phyloP scores from a whole-genome alignment of 2,797 vertebrate genomes.

The Epinephelus malabaricus region DNA sequence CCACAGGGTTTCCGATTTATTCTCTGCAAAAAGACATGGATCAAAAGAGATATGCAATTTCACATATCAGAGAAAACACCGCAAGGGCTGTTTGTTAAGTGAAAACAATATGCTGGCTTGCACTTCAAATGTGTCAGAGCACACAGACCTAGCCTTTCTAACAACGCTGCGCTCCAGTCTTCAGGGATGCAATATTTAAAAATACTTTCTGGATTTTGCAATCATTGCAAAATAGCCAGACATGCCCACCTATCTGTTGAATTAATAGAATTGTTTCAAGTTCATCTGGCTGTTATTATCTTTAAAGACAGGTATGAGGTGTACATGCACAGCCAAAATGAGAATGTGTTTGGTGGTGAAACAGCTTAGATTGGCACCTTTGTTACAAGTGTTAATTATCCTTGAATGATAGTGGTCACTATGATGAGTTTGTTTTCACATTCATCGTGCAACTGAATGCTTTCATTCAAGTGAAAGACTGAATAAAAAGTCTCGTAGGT shows the following conservation, averaged over 20 bases:
- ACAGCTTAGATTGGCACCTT: not conserved
- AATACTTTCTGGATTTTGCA: conserved; percentile 6
- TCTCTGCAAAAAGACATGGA: conserved; percentile 45
- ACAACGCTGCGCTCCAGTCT: conserved; percentile 18
- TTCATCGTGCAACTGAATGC: no score
- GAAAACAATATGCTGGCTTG: conserved; percentile 66
- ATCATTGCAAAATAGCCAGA: conserved; percentile 13
- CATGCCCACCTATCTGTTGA: not conserved
- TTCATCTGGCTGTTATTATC: not conserved
- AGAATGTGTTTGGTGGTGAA: not conserved
- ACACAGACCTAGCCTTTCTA: conserved; percentile 33
- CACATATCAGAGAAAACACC: conserved; percentile 66
- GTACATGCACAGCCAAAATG: not conserved
- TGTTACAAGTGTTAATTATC: no score
- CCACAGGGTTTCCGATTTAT: conserved; percentile 51
- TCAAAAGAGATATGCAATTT: conserved; percentile 71
- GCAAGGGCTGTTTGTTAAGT: conserved; percentile 53
- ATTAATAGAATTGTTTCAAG: not conserved
- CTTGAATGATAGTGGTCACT: no score
- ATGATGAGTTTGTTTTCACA: no score
- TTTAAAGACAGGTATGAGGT: not conserved
- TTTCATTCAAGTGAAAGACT: no score
- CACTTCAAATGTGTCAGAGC: conserved; percentile 51
- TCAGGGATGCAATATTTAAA: conserved; percentile 20
- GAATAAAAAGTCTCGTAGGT: no score